phyloP scores from a whole-genome alignment of 2,888 invertebrate species.

The Parapristionchus giblindavisi region DNA sequence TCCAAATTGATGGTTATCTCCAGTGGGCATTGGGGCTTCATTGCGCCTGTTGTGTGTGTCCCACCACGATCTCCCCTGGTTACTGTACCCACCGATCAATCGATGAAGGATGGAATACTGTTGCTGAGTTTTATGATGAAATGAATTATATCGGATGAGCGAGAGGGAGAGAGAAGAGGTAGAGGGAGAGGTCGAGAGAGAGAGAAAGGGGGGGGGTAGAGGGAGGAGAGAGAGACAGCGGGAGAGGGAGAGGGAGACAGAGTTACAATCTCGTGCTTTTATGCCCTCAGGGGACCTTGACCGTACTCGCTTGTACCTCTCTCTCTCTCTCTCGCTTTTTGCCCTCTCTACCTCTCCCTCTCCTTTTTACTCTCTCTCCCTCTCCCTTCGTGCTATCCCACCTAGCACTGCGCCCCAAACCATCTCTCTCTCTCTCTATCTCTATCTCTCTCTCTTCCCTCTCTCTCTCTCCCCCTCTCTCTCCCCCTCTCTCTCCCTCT shows the following conservation, averaged over 20 bases:
- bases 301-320: neutral
- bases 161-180: neutral
- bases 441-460: too few species aligned
- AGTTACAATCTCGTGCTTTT: neutral
- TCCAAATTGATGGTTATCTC: too few species aligned
- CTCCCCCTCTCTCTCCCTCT: too few species aligned
- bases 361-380: neutral
- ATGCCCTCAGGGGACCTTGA: constrained; percentile 27
- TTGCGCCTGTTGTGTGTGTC: too few species aligned
- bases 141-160: too few species aligned
- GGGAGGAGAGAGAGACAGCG: neutral
- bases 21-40: too few species aligned
- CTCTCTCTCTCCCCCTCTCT: too few species aligned
- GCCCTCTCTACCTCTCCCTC: neutral
- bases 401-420: neutral
- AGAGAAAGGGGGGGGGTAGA: neutral
- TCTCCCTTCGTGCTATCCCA: neutral
- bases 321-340: neutral
- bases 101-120: too few species aligned
- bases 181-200: neutral
- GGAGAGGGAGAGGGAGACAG: neutral
- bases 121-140: too few species aligned
- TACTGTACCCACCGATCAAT: too few species aligned
- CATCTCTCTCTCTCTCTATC: too few species aligned
- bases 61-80: too few species aligned